Percentiles rank a stretch among this genome's conserved stretches.
Conservation (phyloP, 2,888 invertebrate genomes). For the Nomada lathburiana region DNA sequence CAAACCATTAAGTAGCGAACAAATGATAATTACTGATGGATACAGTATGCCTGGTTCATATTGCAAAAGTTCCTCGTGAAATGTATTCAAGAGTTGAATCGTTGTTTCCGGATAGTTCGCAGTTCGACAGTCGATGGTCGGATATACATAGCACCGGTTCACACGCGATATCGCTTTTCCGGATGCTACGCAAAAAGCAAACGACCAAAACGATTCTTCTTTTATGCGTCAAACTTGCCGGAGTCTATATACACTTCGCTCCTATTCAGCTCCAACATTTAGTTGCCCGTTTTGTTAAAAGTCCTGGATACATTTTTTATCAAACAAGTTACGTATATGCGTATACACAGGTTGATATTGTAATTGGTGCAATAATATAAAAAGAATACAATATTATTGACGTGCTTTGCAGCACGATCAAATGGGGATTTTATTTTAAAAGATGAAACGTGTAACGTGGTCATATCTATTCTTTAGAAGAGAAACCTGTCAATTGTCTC, state of each 20-base stretch:
- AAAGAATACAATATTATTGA: neutral
- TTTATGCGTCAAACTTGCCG: conserved; percentile 18
- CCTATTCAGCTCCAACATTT: neutral
- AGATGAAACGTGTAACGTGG: too few species aligned
- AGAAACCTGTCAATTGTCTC: too few species aligned
- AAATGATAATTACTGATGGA: conserved; percentile 14
- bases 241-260: conserved; percentile 7
- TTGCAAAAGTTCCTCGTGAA: conserved; percentile 40
- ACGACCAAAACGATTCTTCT: conserved; percentile 27
- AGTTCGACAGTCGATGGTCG: conserved; percentile 36
- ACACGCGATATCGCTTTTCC: conserved; percentile 36
- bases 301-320: neutral
- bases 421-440: too few species aligned
- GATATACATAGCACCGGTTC: conserved; percentile 8
- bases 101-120: conserved; percentile 44
- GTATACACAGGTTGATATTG: too few species aligned
- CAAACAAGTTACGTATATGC: neutral
- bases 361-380: neutral
- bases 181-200: conserved; percentile 11
- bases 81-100: conserved; percentile 48
- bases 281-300: neutral
- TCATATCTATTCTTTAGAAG: too few species aligned
- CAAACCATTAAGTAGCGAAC: neutral
- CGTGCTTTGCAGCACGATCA: neutral
- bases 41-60: conserved; percentile 17